Conservation (phyloP, 2,113 vertebrate genomes). For the Lophochroa leadbeateri region DNA sequence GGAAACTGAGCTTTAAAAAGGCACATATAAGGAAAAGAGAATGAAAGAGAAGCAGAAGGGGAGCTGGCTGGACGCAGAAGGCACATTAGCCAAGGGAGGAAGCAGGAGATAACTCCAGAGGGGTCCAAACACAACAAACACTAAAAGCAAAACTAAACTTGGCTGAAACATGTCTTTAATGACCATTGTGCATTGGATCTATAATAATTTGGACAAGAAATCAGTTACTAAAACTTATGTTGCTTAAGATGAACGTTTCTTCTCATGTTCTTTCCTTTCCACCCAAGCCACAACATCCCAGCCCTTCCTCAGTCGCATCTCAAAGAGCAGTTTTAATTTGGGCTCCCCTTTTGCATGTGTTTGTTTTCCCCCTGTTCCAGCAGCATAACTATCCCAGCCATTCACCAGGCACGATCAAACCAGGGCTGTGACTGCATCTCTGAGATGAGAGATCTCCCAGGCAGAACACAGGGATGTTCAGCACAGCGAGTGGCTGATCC, state of each 20-base stretch:
- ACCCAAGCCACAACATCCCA: neutral
- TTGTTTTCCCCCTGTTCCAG: neutral
- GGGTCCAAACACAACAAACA: neutral
- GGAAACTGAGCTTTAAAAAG: neutral
- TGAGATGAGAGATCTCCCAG: neutral
- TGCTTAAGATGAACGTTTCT: neutral
- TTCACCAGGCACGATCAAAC: neutral
- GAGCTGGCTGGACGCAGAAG: neutral
- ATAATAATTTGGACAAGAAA: neutral
- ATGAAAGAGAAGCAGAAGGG: neutral
- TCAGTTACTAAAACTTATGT: neutral
- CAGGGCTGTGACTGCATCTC: neutral
- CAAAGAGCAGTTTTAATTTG: neutral
- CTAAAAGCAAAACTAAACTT: neutral
- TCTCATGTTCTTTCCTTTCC: neutral
- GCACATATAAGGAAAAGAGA: neutral
- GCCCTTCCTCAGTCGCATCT: neutral
- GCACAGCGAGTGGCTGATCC: neutral
- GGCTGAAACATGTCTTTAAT: neutral
- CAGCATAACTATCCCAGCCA: neutral
- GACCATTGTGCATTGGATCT: rapidly evolving
- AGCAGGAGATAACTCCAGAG: neutral
- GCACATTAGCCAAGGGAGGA: neutral
- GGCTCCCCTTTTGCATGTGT: neutral
- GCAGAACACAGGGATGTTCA: neutral